Base-by-base conservation (phyloP, 64 coral and sea anemone species). In the Acropora tenuis region DNA sequence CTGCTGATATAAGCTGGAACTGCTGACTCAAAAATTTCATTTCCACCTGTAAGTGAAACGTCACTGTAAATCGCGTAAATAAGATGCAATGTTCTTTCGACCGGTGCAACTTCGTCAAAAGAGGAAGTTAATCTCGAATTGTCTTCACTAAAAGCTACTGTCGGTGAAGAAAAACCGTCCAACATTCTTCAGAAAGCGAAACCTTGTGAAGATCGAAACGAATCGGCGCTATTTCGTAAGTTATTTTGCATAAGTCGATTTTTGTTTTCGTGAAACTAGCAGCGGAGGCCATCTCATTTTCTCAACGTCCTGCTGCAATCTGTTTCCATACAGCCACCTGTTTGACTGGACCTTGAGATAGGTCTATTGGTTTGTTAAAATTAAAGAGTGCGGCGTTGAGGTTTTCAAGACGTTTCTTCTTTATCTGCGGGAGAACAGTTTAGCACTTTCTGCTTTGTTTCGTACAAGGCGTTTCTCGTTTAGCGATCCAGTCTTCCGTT, bases 371-470 rank as follows among this genome's bases (percentile, higher is more conserved):
- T 46, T 15, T 30, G 75, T 96, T 55, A 60, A 79, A 30, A 78
- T 96, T n/a, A 61, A 79, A 4, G 90, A 93, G 74, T 89, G 94
- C 73, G 94, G 93, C 59, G 84, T 84, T 15, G 87, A 79, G n/a
- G 76, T 73, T 19, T 76, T 96, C 41, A 63, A 86, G 11, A 80
- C 84, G 17, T 92, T 96, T 76, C 67, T 96, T n/a, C 72, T 78
- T 8, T 85, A 86, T 74, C 50, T 96, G 19, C 92, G 92, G 48
- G 78, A 78, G 41, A 80, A 92, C 53, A 19, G 59, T 59, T 75
- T 85, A n/a, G 76, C 93, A 50, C 75, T 96, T 12, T 74, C 87
- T 6, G 52, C 20, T 57, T 3, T 50, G 13, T 40, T 82, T 69
- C 2, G 79, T 76, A 30, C 30, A 86, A 41, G 78, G 85, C 4